A percentile compares a stretch with the other conserved stretches of the same genome.
Evolutionary conservation across 2,888 invertebrate species (phyloP).

Genomic region (Prostheceraeus crozeri): DNA sequence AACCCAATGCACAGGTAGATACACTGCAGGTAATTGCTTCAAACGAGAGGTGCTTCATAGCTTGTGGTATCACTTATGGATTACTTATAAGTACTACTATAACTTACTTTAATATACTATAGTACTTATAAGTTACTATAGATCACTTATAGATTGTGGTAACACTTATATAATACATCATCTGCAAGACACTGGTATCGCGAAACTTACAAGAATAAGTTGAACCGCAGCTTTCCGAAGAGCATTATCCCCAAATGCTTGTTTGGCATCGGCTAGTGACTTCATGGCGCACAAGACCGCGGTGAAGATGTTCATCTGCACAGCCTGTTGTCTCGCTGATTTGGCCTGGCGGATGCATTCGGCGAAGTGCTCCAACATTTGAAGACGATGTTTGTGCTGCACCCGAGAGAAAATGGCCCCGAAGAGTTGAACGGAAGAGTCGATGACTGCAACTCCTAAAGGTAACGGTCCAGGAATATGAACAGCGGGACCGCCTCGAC

Average conservation of each 20-base stretch:
- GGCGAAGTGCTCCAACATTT: conserved; percentile 91
- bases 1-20: too few relatives aligned
- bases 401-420: conserved; percentile 88
- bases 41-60: too few relatives aligned
- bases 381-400: conserved; percentile 81
- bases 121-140: too few relatives aligned
- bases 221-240: conserved; percentile 70
- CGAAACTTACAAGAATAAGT: conserved; percentile 68
- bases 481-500: background rate
- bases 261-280: conserved; percentile 76
- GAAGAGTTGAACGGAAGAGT: conserved; percentile 81
- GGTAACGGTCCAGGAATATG: conserved; percentile 66
- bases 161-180: too few relatives aligned
- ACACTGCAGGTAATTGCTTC: too few relatives aligned
- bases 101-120: too few relatives aligned
- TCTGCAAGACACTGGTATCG: too few relatives aligned
- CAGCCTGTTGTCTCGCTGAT: conserved; percentile 82
- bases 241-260: conserved; percentile 69
- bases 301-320: conserved; percentile 88
- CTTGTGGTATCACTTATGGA: too few relatives aligned
- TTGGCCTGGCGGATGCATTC: conserved; percentile 85
- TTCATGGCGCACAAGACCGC: conserved; percentile 75
- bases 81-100: too few relatives aligned
- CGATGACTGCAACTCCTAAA: conserved; percentile 87
- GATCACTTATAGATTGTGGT: too few relatives aligned